Evolutionary conservation across 1,140 invertebrate genomes (phyloP).

Genomic region (Bombus waltoni): DNA sequence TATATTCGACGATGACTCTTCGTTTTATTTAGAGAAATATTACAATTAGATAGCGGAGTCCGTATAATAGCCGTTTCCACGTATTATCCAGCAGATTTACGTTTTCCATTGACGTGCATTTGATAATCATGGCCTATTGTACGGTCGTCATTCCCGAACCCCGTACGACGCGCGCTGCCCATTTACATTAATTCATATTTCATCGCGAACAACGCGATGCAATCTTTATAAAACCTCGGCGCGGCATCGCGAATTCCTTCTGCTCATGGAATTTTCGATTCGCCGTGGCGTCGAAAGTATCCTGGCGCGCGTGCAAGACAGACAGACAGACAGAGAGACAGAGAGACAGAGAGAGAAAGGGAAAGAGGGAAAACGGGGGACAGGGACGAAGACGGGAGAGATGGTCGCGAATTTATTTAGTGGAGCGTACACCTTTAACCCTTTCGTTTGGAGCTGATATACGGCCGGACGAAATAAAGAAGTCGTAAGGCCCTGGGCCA

Average conservation of each 20-base stretch:
- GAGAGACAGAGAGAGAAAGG: neutral
- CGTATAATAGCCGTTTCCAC: neutral
- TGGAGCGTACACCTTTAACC: conserved; percentile 67
- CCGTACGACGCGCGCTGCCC: neutral
- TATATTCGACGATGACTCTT: neutral
- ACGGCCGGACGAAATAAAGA: conserved; percentile 70
- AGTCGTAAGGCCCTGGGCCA: conserved; percentile 69
- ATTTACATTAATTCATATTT: conserved; percentile 36
- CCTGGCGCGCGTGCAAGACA: neutral
- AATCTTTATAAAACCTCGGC: conserved; percentile 11
- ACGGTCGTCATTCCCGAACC: neutral
- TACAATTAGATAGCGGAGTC: neutral
- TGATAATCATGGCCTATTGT: conserved; percentile 21
- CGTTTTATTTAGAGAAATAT: no score
- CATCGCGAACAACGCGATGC: conserved; percentile 12
- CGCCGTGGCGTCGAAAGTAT: conserved; percentile 24
- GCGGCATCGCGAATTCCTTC: conserved; percentile 28
- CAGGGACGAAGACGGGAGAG: conserved; percentile 10
- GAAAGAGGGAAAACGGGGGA: neutral
- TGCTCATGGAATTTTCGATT: conserved; percentile 27
- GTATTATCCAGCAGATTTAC: neutral
- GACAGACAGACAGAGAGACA: neutral
- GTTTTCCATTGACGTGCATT: conserved; percentile 4
- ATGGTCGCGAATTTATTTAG: conserved; percentile 64
- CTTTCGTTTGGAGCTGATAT: conserved; percentile 71